These are phyloP conservation scores for Papilio helenus DNA, from an alignment of 1,140 invertebrate species.

Conservation along the genomic window DNA sequence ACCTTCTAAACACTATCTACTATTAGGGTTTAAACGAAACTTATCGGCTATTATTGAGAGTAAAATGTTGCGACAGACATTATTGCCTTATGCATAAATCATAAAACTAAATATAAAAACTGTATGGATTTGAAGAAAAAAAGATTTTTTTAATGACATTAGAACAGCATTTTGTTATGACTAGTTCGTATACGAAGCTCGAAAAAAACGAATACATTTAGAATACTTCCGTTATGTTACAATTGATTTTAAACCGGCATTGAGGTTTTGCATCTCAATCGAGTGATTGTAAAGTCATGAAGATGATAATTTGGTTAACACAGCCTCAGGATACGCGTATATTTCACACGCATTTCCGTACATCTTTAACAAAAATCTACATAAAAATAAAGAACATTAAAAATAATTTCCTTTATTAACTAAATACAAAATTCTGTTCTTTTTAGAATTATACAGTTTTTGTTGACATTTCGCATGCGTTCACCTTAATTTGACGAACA, in stretches of 20 bases:
- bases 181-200: too few species aligned
- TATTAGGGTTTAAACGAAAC: constrained; percentile 19
- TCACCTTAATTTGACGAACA: background rate
- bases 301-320: constrained; percentile 18
- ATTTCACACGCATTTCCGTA: background rate
- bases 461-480: background rate
- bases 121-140: too few species aligned
- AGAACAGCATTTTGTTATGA: too few species aligned
- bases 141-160: too few species aligned
- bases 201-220: background rate
- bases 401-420: background rate
- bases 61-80: background rate
- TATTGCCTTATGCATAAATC: background rate
- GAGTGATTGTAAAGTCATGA: constrained; percentile 14
- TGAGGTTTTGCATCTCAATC: constrained; percentile 14
- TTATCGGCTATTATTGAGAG: background rate
- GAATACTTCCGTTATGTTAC: background rate
- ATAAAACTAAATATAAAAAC: too few species aligned
- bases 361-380: background rate
- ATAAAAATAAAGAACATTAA: background rate
- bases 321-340: background rate
- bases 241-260: background rate
- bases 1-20: constrained; percentile 15
- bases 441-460: background rate
- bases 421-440: background rate